Evolutionary conservation across 1,140 invertebrate genomes (phyloP).

Genomic region (Halyomorpha halys): DNA sequence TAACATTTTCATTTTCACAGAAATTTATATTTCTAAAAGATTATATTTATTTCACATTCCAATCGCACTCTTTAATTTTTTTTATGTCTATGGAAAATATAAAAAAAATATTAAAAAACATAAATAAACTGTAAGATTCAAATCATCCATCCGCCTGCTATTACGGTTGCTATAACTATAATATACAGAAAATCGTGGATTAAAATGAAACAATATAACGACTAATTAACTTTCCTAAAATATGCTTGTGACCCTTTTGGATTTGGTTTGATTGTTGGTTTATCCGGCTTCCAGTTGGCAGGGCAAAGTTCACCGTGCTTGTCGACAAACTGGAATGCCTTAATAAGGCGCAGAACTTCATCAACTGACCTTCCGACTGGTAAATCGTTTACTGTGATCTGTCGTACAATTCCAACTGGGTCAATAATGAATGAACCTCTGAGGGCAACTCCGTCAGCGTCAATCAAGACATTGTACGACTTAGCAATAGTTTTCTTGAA

Average conservation of each 20-base stretch:
- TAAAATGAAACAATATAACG: too few relatives aligned
- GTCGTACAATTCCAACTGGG: conserved; percentile 55
- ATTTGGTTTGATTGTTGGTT: conserved; percentile 40
- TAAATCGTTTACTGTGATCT: conserved; percentile 78
- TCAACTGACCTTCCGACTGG: conserved; percentile 89
- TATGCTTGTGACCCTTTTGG: conserved; percentile 36
- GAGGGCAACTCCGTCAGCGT: conserved; percentile 73
- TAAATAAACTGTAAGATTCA: too few relatives aligned
- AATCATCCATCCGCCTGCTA: too few relatives aligned
- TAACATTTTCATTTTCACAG: too few relatives aligned
- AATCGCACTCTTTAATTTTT: too few relatives aligned
- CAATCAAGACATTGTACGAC: conserved; percentile 80
- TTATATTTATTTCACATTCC: too few relatives aligned
- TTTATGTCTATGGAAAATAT: too few relatives aligned
- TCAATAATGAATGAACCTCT: conserved; percentile 60
- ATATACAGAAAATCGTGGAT: too few relatives aligned
- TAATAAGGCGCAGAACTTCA: conserved; percentile 77
- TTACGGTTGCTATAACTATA: too few relatives aligned
- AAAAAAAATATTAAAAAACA: too few relatives aligned
- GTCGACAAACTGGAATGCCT: conserved; percentile 88
- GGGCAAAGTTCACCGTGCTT: conserved; percentile 73
- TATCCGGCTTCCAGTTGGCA: conserved; percentile 40
- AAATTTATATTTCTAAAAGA: too few relatives aligned
- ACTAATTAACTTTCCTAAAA: conserved; percentile 33
- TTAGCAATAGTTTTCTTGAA: conserved; percentile 78